phyloP scores from a whole-genome alignment of 2,888 invertebrate genomes.

The Melieria crassipennis region DNA sequence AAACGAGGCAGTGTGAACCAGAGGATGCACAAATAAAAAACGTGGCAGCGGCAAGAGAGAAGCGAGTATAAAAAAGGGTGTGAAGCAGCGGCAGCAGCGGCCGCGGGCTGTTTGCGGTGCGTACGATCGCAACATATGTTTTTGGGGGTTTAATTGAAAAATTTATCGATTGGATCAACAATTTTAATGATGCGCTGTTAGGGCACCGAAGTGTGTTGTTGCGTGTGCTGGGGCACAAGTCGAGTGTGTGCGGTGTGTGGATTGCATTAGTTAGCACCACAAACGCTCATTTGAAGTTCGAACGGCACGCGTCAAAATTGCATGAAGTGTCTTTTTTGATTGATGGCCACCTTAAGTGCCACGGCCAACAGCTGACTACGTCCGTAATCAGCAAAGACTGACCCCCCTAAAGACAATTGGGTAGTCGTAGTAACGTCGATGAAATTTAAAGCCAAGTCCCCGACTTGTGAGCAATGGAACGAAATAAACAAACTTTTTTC shows the following conservation, averaged over 20 bases:
- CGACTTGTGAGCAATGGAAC: too few species aligned
- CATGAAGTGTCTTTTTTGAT: constrained; percentile 17
- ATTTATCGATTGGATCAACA: constrained; percentile 50
- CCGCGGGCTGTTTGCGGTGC: constrained; percentile 15
- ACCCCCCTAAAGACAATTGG: too few species aligned
- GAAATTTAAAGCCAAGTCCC: too few species aligned
- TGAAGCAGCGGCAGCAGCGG: background rate
- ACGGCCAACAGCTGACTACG: background rate
- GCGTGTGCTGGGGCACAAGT: too few species aligned
- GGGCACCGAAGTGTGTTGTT: constrained; percentile 5
- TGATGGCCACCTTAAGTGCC: constrained; percentile 2
- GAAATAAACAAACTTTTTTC: too few species aligned
- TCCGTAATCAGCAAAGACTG: too few species aligned
- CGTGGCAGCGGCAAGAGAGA: background rate
- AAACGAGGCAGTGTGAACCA: background rate
- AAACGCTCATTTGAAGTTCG: too few species aligned
- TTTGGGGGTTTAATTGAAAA: constrained; percentile 46
- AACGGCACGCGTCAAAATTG: constrained; percentile 26
- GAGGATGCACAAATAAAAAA: background rate
- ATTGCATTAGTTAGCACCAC: too few species aligned
- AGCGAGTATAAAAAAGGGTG: too few species aligned
- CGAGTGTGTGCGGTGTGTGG: too few species aligned
- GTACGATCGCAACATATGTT: constrained; percentile 38
- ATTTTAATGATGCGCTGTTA: constrained; percentile 47
- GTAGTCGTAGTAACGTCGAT: too few species aligned